Evolutionary conservation across 2,888 invertebrate genomes (phyloP).

Genomic region (Gymnocheta viridis): DNA sequence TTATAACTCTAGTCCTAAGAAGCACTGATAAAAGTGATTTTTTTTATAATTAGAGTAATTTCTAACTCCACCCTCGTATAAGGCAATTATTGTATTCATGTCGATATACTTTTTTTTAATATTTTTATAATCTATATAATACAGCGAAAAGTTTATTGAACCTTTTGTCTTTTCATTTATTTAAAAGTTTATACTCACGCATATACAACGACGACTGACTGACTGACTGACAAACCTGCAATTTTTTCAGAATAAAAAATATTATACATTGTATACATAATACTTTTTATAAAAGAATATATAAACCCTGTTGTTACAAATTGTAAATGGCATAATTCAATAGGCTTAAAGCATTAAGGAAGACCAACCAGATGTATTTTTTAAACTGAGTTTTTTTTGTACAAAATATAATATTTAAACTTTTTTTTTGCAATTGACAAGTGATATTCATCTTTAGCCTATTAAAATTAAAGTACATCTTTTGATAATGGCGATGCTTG

Average conservation of each 20-base stretch:
- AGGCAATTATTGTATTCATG: slow-evolving; percentile 14
- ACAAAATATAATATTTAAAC: too few species aligned
- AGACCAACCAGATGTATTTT: not conserved
- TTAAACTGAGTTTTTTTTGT: not conserved
- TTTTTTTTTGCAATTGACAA: too few species aligned
- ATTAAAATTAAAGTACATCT: too few species aligned
- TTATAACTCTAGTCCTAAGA: too few species aligned
- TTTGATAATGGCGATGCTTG: too few species aligned
- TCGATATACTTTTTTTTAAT: not conserved
- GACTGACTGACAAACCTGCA: not conserved
- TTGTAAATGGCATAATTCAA: not conserved
- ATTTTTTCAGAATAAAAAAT: not conserved
- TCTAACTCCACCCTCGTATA: not conserved
- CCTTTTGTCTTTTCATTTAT: slow-evolving; percentile 44
- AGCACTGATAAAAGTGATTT: too few species aligned
- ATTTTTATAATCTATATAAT: slow-evolving; percentile 55
- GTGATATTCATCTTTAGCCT: too few species aligned
- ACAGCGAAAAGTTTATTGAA: slow-evolving; percentile 65
- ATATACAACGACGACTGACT: not conserved
- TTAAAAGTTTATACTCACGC: slow-evolving; percentile 43
- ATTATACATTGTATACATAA: not conserved
- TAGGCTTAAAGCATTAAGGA: not conserved
- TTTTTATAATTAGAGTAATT: not conserved
- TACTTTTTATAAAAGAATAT: not conserved
- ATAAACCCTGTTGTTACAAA: not conserved